These are phyloP conservation scores for Tenthredo amoena DNA, from an alignment of 2,888 invertebrate genomes.

Conservation along the genomic window DNA sequence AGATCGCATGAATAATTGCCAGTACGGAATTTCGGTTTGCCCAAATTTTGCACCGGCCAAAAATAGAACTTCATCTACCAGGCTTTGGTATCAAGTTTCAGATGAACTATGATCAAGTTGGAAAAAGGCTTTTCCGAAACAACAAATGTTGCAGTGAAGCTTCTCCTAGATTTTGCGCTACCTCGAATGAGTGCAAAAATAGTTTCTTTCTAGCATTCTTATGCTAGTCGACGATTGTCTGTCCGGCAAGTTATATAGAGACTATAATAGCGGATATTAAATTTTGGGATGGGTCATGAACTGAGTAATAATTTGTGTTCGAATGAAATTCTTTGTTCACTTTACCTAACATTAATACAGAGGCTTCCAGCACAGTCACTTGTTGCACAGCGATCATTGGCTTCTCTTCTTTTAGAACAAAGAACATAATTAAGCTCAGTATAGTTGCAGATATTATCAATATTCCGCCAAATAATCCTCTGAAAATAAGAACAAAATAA, in stretches of 20 bases:
- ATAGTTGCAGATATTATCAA: constrained; percentile 90
- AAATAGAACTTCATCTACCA: not conserved
- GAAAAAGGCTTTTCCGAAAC: not conserved
- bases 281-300: not conserved
- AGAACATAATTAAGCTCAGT: constrained; percentile 93
- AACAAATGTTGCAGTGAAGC: not conserved
- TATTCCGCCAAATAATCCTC: constrained; percentile 86
- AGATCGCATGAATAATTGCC: not conserved
- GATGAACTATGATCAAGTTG: not conserved
- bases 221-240: too few species aligned
- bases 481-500: constrained; percentile 70
- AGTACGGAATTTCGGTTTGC: not conserved
- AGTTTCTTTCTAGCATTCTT: too few species aligned
- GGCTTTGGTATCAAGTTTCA: not conserved
- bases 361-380: constrained; percentile 72
- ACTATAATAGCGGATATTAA: not conserved
- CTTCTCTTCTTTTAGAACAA: constrained; percentile 85
- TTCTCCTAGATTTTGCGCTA: not conserved
- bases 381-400: constrained; percentile 72
- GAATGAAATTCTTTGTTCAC: not conserved
- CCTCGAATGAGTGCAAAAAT: too few species aligned
- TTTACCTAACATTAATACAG: constrained; percentile 69
- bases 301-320: not conserved
- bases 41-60: not conserved
- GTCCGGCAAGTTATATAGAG: too few species aligned